A percentile compares a stretch with the other conserved stretches of the same genome.
These are phyloP conservation scores for Caenorhabditis sp. DNA, from an alignment of 2,888 invertebrate species.

Conservation along the genomic window DNA sequence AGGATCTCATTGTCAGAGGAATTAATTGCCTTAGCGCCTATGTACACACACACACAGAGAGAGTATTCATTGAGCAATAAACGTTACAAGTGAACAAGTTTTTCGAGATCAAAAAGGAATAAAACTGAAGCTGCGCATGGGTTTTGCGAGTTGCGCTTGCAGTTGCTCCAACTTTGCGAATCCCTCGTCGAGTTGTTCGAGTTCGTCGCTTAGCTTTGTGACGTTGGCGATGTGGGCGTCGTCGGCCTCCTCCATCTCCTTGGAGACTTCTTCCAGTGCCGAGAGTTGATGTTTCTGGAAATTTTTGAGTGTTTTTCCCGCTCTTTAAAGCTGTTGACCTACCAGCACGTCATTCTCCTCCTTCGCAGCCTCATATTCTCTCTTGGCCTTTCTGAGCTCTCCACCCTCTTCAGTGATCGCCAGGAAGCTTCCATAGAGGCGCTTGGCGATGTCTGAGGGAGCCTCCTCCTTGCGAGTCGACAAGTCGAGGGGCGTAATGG, in stretches of 20 bases:
- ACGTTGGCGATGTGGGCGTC: too few species aligned
- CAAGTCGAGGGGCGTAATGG: neutral
- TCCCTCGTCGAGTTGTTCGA: neutral
- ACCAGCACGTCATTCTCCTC: neutral
- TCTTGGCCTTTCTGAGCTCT: neutral
- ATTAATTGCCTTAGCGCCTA: too few species aligned
- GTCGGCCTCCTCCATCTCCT: neutral
- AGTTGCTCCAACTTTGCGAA: neutral
- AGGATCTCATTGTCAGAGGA: constrained; percentile 7
- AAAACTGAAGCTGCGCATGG: neutral
- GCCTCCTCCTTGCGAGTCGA: constrained; percentile 7
- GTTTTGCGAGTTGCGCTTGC: neutral
- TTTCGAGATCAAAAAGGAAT: neutral
- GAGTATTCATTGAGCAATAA: neutral
- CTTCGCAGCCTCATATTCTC: neutral
- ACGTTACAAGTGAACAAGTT: neutral
- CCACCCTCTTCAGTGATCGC: constrained; percentile 25
- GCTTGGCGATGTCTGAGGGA: neutral
- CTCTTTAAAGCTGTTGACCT: neutral
- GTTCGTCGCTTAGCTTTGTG: neutral
- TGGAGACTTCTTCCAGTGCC: neutral
- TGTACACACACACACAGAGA: neutral
- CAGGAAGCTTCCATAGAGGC: constrained; percentile 26
- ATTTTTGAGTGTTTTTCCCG: neutral
- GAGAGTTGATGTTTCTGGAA: neutral